Base-by-base conservation (phyloP, 2,113 vertebrate species). In the Myocastor coypus region DNA sequence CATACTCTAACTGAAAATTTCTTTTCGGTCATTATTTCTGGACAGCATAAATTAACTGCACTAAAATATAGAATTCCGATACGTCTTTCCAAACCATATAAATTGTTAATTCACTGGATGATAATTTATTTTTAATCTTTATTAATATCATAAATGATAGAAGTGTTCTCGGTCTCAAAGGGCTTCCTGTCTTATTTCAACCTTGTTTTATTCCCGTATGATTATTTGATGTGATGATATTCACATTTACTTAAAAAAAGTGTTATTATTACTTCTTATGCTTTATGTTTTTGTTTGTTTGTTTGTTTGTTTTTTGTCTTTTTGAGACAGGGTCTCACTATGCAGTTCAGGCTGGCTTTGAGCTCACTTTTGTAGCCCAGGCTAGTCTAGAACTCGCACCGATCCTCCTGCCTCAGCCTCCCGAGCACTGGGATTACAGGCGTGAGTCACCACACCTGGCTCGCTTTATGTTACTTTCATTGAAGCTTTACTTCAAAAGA, bases 51-150 rank as follows among this genome's bases (percentile, higher is more conserved):
- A 26, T 75, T 7, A 52, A 40, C 12, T 55, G 0, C 37, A 85
- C 20, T 64, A 28, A 87, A 91, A 88, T 78, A 0, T 59, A 0
- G 20, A n/a, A 14, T 22, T 66, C 20, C 2, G n/a, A 37, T 46
- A 50, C 80, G n/a, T 59, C 10, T 71, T n/a, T 75, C 0, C 83
- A 32, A 30, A 46, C 3, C 11, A 88, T 55, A 20, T 3, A 83
- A 46, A 32, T 88, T 94, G 30, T 50, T 68, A 78, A 83, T 77
- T 92, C 14, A n/a, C 59, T 55, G 37, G 4, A 16, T 34, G 14
- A 61, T 87, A 13, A 69, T 83, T 88, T 82, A 88, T 57, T 91
- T 94, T 40, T 5, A 81, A 75, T 85, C 46, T 92, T 46, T 71
- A 32, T 63, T 71, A 46, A 69, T 77, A 10, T 32, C 11, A 80